phyloP scores from a whole-genome alignment of 1,140 invertebrate species.

The Adoxophyes honmai region DNA sequence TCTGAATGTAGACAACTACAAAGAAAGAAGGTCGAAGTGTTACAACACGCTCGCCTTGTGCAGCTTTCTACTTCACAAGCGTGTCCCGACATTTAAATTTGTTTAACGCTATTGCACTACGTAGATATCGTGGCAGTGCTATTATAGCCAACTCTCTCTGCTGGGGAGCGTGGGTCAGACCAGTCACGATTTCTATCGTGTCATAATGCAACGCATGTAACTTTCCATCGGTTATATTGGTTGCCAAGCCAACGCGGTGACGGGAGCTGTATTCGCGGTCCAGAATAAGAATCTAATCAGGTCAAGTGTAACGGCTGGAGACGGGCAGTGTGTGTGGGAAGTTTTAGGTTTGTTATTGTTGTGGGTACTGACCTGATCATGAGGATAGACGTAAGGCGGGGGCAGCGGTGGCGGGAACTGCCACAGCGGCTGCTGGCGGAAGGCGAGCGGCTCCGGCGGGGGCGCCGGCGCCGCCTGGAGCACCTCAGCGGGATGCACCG shows the following conservation, averaged over 20 bases:
- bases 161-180: slow-evolving; percentile 51
- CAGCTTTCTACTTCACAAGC: slow-evolving; percentile 72
- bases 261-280: slow-evolving; percentile 29
- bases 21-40: slow-evolving; percentile 68
- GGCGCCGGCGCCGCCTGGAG: slow-evolving; percentile 78
- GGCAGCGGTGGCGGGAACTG: slow-evolving; percentile 87
- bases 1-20: slow-evolving; percentile 51
- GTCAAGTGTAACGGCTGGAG: slow-evolving; percentile 62
- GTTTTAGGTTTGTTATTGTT: slow-evolving; percentile 16
- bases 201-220: slow-evolving; percentile 42
- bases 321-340: slow-evolving; percentile 32
- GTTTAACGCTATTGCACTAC: slow-evolving; percentile 49
- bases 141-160: slow-evolving; percentile 63
- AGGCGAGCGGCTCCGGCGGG: slow-evolving; percentile 68
- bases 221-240: slow-evolving; percentile 49
- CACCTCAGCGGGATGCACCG: slow-evolving; percentile 81
- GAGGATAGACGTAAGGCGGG: slow-evolving; percentile 85
- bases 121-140: slow-evolving; percentile 51
- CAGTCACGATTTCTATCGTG: slow-evolving; percentile 64
- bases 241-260: slow-evolving; percentile 29
- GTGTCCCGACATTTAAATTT: slow-evolving; percentile 75
- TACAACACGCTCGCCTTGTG: slow-evolving; percentile 71
- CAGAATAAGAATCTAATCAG: slow-evolving; percentile 40
- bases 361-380: slow-evolving; percentile 83
- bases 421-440: slow-evolving; percentile 85